Conservation (phyloP, 2,113 vertebrate genomes). For the Holacanthus passer region DNA sequence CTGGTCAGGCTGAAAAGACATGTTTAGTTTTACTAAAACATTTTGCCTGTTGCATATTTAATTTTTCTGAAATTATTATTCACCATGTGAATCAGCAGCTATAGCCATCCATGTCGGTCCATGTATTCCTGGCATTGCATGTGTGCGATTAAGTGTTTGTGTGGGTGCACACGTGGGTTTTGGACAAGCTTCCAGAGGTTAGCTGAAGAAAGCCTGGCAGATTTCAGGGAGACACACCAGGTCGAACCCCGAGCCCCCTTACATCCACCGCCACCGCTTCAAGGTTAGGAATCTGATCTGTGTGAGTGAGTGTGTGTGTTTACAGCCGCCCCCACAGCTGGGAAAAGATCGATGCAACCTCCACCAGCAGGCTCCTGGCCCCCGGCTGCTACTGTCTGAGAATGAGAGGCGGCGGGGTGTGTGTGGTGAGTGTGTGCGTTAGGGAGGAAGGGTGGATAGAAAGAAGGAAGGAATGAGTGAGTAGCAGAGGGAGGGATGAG, state of each 20-base stretch:
- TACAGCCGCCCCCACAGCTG: slow-evolving; percentile 77
- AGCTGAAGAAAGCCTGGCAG: slow-evolving; percentile 48
- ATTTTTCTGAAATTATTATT: background rate
- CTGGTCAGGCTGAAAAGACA: background rate
- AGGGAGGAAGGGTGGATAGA: slow-evolving; percentile 22
- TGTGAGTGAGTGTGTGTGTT: slow-evolving; percentile 38
- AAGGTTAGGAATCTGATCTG: slow-evolving; percentile 59
- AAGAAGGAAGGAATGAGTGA: slow-evolving; percentile 64
- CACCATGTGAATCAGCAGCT: slow-evolving; percentile 21
- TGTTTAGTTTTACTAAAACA: background rate
- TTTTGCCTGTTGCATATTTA: background rate
- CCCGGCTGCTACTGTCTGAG: slow-evolving; percentile 79
- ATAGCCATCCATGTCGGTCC: slow-evolving; percentile 3
- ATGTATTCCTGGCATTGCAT: slow-evolving; percentile 8
- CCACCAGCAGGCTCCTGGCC: slow-evolving; percentile 77
- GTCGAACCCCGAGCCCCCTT: slow-evolving; percentile 48
- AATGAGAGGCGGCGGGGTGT: slow-evolving; percentile 61
- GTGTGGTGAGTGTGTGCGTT: slow-evolving; percentile 13
- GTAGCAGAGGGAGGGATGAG: slow-evolving; percentile 58
- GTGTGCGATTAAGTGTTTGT: slow-evolving; percentile 44
- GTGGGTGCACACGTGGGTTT: slow-evolving; percentile 43
- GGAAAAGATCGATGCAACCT: slow-evolving; percentile 79
- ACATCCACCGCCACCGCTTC: slow-evolving; percentile 61
- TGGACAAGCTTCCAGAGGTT: slow-evolving; percentile 54
- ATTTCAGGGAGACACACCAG: slow-evolving; percentile 60